phyloP scores from a whole-genome alignment of 2,113 vertebrate genomes.

The Passer domesticus region DNA sequence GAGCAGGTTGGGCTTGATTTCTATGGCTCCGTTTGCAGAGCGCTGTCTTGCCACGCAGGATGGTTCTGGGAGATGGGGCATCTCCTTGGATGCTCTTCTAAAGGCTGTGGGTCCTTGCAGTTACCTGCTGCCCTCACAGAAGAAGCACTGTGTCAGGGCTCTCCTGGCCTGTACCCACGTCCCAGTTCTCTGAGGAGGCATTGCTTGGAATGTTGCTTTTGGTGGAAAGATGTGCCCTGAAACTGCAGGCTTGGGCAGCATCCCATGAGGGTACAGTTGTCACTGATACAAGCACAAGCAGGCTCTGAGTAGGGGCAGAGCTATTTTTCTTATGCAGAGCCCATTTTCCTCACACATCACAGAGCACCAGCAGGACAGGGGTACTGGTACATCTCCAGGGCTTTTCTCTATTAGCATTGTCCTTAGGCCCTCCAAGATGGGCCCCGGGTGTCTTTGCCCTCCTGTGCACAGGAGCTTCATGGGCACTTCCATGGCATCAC shows the following conservation, averaged over 20 bases:
- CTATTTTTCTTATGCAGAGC: neutral
- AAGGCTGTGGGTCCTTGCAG: neutral
- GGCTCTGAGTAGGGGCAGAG: neutral
- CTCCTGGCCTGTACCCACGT: neutral
- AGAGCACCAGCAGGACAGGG: fast-evolving
- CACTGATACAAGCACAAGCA: neutral
- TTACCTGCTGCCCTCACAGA: neutral
- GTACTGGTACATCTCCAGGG: neutral
- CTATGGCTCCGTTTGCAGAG: neutral
- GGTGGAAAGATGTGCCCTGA: neutral
- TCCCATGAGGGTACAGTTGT: neutral
- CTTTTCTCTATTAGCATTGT: neutral
- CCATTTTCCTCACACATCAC: neutral
- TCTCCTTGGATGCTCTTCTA: neutral
- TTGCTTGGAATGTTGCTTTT: neutral
- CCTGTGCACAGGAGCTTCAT: neutral
- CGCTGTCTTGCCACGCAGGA: neutral
- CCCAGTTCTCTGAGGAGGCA: neutral
- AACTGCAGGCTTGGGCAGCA: neutral
- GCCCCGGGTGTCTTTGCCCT: neutral
- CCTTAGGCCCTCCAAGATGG: neutral
- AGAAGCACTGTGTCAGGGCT: neutral
- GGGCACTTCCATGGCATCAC: neutral
- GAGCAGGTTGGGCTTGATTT: conserved; percentile 28
- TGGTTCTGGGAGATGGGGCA: neutral